Percentiles rank a stretch among this genome's conserved stretches.
Evolutionary conservation across 2,888 invertebrate species (phyloP).

Genomic region (Diloba caeruleocephala): DNA sequence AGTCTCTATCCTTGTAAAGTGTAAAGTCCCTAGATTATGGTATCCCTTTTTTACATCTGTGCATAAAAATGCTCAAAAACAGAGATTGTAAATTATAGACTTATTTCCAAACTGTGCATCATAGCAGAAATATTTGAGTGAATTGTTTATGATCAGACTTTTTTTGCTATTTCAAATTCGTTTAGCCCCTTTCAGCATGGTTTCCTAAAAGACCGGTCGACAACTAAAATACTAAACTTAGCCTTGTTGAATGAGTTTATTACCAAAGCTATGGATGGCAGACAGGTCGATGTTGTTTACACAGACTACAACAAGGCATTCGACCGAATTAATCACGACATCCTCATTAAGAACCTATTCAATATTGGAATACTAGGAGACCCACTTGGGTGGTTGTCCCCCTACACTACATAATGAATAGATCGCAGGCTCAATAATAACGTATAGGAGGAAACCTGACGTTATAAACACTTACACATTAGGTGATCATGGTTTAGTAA

Average conservation of each 20-base stretch:
- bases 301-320: slow-evolving; percentile 15
- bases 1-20: neutral
- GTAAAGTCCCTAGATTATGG: neutral
- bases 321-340: slow-evolving; percentile 10
- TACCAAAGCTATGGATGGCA: slow-evolving; percentile 8
- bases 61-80: neutral
- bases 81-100: neutral
- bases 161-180: neutral
- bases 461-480: neutral
- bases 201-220: slow-evolving; percentile 7
- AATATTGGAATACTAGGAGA: neutral
- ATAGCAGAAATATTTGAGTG: neutral
- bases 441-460: neutral
- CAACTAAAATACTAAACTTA: slow-evolving; percentile 3
- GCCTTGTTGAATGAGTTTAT: slow-evolving; percentile 4
- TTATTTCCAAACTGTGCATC: neutral
- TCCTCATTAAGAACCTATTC: neutral
- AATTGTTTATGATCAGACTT: neutral
- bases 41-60: neutral
- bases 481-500: neutral
- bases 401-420: neutral
- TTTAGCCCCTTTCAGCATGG: slow-evolving; percentile 15
- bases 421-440: neutral
- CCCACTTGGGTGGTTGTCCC: slow-evolving; percentile 1
- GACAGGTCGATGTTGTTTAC: slow-evolving; percentile 14